These are phyloP conservation scores for Esox niger DNA, from an alignment of 2,113 vertebrate genomes.

Conservation along the genomic window DNA sequence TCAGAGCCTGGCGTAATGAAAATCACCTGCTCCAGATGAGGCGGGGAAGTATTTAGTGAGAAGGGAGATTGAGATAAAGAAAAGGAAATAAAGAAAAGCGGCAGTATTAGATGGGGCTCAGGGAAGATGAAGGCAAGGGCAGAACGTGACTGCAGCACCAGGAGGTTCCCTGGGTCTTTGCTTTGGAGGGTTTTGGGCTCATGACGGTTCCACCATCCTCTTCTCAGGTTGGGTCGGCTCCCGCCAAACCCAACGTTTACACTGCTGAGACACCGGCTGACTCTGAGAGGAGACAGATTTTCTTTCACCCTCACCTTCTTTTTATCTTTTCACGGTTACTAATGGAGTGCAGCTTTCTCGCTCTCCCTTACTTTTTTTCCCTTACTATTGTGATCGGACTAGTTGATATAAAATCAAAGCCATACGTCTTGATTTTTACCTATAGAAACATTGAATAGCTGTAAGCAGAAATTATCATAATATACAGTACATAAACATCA, in stretches of 20 bases:
- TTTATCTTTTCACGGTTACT: not conserved
- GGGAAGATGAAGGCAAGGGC: not conserved
- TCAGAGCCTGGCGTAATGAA: slow-evolving; percentile 51
- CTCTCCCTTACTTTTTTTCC: not conserved
- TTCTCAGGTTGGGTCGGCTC: not conserved
- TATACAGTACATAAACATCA: too few relatives aligned
- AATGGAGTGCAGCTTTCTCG: not conserved
- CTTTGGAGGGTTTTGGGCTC: not conserved
- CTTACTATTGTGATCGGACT: not conserved
- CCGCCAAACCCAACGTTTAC: not conserved
- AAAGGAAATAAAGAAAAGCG: slow-evolving; percentile 22
- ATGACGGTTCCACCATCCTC: not conserved
- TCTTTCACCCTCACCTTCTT: not conserved
- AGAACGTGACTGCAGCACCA: not conserved
- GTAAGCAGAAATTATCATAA: too few relatives aligned
- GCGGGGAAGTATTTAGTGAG: slow-evolving; percentile 55
- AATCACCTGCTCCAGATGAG: slow-evolving; percentile 61
- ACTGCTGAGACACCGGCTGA: not conserved
- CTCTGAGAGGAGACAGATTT: not conserved
- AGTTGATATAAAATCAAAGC: too few relatives aligned
- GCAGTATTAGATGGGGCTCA: slow-evolving; percentile 30
- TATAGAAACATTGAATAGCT: too few relatives aligned
- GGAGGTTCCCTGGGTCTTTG: not conserved
- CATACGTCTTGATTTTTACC: too few relatives aligned
- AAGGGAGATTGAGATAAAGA: slow-evolving; percentile 47